These are phyloP conservation scores for Ectemnius cavifrons DNA, from an alignment of 2,888 invertebrate genomes.

Conservation along the genomic window DNA sequence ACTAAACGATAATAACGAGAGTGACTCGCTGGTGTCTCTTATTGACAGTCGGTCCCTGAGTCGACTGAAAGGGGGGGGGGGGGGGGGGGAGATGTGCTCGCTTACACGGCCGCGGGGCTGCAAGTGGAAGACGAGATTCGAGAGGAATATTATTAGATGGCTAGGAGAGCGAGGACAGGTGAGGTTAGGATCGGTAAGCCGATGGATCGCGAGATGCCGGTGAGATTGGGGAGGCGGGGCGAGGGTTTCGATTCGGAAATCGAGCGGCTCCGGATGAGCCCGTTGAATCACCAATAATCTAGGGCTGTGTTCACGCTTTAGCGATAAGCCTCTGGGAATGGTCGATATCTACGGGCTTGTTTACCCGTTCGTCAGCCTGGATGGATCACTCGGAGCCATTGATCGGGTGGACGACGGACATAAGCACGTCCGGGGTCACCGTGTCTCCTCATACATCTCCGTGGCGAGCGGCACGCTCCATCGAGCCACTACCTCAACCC, in stretches of 20 bases:
- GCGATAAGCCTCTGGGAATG: constrained; percentile 63
- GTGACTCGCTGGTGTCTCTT: no score
- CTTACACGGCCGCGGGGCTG: not conserved
- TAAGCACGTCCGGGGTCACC: constrained; percentile 7
- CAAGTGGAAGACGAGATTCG: not conserved
- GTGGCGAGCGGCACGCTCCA: not conserved
- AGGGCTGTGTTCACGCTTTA: constrained; percentile 61
- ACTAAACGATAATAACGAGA: no score
- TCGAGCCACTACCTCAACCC: not conserved
- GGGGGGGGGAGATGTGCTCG: not conserved
- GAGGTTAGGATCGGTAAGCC: not conserved
- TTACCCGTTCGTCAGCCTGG: constrained; percentile 50
- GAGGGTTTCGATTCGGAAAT: constrained; percentile 6
- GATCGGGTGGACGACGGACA: constrained; percentile 37
- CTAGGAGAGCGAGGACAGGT: no score
- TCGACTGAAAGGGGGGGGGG: no score
- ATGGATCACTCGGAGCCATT: constrained; percentile 57
- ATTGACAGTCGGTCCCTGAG: no score
- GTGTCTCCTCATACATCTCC: not conserved
- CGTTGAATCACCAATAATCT: constrained; percentile 58
- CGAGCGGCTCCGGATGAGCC: constrained; percentile 9
- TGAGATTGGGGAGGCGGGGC: not conserved
- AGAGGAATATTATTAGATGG: no score
- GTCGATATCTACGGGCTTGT: constrained; percentile 41
- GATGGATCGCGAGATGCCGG: not conserved